Percentiles rank a stretch among this genome's conserved stretches.
phyloP scores from a whole-genome alignment of 1,140 invertebrate species.

The Lepidurus packardi region DNA sequence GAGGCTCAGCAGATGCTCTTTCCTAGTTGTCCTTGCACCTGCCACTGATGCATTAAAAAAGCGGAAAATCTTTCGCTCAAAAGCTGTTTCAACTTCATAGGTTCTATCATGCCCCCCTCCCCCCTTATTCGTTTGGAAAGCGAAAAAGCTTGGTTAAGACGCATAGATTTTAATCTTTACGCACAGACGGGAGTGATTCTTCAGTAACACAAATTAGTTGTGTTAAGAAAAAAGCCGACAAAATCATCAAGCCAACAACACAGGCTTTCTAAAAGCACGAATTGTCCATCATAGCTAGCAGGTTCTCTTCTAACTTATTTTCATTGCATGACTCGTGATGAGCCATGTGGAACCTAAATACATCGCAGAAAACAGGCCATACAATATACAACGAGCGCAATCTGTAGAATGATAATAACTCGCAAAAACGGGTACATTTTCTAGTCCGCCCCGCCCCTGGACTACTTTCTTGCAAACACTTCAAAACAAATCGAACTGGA shows the following conservation, averaged over 20 bases:
- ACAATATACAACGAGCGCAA: neutral
- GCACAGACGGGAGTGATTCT: neutral
- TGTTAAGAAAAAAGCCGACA: neutral
- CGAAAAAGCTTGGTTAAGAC: neutral
- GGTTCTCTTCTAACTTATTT: neutral
- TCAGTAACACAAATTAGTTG: neutral
- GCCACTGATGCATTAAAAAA: neutral
- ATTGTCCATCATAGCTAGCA: neutral
- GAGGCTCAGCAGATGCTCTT: conserved; percentile 5
- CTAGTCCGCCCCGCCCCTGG: no score
- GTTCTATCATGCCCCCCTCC: neutral
- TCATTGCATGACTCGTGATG: neutral
- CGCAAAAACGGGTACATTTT: no score
- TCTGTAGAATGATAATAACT: neutral
- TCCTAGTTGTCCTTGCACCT: conserved; percentile 8
- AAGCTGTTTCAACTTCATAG: neutral
- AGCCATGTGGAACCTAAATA: neutral
- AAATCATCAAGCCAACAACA: neutral
- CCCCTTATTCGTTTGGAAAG: neutral
- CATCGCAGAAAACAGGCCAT: neutral
- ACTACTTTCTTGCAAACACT: no score
- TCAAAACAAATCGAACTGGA: no score
- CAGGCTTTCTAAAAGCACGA: conserved; percentile 2
- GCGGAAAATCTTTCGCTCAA: neutral
- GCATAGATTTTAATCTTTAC: neutral